Percentiles rank a stretch among this genome's conserved stretches.
These are phyloP conservation scores for Pitangus sulphuratus DNA, from an alignment of 2,797 vertebrate species.

Conservation along the genomic window DNA sequence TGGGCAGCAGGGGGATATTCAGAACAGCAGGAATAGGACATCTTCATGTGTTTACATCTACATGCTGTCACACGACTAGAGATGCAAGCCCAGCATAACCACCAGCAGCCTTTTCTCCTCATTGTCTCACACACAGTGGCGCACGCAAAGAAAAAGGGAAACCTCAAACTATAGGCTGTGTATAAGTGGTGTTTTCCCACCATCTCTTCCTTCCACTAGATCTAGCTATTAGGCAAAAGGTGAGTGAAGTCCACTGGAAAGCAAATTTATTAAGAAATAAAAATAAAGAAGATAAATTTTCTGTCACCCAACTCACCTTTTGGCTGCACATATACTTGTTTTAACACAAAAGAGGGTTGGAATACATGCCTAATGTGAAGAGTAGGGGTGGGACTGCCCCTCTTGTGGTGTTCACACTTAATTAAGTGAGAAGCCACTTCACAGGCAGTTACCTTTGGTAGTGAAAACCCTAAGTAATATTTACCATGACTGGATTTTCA, in stretches of 20 bases:
- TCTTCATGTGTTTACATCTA: not conserved
- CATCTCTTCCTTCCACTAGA: not conserved
- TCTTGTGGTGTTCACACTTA: not conserved
- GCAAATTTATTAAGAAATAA: not conserved
- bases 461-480: not conserved
- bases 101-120: not conserved
- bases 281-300: not conserved
- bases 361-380: not conserved
- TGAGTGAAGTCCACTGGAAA: not conserved
- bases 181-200: not conserved
- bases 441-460: not conserved
- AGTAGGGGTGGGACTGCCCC: not conserved
- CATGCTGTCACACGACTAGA: not conserved
- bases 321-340: not conserved
- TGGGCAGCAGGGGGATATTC: not conserved
- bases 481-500: not conserved
- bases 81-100: not conserved
- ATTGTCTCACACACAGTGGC: not conserved
- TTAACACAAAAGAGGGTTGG: not conserved
- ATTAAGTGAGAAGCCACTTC: not conserved
- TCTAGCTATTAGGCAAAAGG: not conserved
- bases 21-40: not conserved
- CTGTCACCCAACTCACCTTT: not conserved
- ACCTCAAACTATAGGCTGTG: not conserved
- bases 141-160: not conserved